Conservation (phyloP, 2,797 vertebrate genomes). For the Pantherophis alleghaniensis region DNA sequence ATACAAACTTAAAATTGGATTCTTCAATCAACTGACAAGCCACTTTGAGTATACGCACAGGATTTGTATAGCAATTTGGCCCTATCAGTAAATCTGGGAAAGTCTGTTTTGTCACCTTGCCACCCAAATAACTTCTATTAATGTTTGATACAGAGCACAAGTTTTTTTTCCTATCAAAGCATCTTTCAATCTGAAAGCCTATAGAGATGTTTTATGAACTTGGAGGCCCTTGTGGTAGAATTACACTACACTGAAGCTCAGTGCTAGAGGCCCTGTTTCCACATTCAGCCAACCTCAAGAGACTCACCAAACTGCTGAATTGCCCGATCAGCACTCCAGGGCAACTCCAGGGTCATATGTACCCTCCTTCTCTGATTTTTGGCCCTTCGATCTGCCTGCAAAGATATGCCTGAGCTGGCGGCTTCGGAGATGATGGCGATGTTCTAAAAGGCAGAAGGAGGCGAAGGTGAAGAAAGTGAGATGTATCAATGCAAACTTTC, state of each 20-base stretch:
- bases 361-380: conserved; percentile 95
- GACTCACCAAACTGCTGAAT: conserved; percentile 95
- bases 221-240: not conserved
- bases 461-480: not conserved
- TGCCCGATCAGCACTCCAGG: conserved; percentile 95
- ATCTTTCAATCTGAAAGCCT: not conserved
- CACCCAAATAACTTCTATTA: not conserved
- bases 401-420: conserved; percentile 95
- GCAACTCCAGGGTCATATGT: conserved; percentile 96
- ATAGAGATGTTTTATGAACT: not conserved
- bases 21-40: not conserved
- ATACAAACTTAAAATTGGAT: not conserved
- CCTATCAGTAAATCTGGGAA: not conserved
- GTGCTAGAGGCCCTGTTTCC: not conserved
- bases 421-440: conserved; percentile 99
- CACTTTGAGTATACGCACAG: not conserved
- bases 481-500: not conserved
- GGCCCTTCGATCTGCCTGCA: conserved; percentile 95
- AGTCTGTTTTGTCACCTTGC: not conserved
- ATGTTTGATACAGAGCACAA: no score
- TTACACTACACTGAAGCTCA: not conserved
- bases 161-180: not conserved
- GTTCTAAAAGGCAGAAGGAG: conserved; percentile 75
- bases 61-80: not conserved
- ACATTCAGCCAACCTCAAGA: not conserved